phyloP scores from a whole-genome alignment of 2,113 vertebrate species.

The Phasianus colchicus region DNA sequence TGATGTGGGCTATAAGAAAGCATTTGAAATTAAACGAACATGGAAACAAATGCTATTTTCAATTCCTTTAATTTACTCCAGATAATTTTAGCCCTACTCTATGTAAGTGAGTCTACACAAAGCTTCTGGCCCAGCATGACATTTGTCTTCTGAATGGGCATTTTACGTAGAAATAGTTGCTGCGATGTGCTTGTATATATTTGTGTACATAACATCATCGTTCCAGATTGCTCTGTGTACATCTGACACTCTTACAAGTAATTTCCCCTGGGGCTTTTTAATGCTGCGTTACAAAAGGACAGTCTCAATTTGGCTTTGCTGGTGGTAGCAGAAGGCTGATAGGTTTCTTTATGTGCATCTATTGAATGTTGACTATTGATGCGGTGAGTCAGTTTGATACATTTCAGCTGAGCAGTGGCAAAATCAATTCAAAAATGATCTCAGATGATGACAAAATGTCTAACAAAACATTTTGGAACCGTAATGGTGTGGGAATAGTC shows the following conservation, averaged over 20 bases:
- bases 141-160: not conserved
- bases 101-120: not conserved
- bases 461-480: not conserved
- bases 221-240: too few relatives aligned
- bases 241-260: not conserved
- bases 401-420: not conserved
- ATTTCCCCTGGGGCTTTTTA: not conserved
- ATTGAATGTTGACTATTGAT: not conserved
- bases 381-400: not conserved
- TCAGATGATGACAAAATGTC: not conserved
- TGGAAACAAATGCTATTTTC: slow-evolving; percentile 5
- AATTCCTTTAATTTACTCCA: not conserved
- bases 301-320: not conserved
- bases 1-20: not conserved
- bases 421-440: not conserved
- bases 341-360: not conserved
- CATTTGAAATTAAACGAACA: not conserved
- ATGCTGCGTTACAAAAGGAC: not conserved
- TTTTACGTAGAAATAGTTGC: not conserved
- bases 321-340: not conserved
- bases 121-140: not conserved
- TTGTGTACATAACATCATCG: not conserved
- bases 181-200: not conserved
- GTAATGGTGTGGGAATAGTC: not conserved
- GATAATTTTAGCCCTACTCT: not conserved